These are phyloP conservation scores for Netelia fuscicornis DNA, from an alignment of 2,888 invertebrate species.

Conservation along the genomic window DNA sequence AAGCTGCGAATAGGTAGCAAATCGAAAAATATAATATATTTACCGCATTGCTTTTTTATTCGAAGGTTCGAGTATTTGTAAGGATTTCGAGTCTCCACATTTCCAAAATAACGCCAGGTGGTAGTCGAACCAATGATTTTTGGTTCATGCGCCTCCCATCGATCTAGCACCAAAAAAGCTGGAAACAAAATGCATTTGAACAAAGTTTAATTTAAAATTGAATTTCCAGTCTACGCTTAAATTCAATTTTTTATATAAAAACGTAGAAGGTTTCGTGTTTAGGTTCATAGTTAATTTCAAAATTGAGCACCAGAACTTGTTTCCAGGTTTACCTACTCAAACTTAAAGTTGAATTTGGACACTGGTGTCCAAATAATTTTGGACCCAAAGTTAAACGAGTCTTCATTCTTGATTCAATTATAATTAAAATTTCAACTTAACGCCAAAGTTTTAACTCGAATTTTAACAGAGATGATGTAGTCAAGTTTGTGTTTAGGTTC, in stretches of 20 bases:
- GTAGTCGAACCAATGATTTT: no score
- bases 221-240: no score
- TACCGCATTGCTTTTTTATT: not conserved
- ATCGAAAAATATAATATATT: slow-evolving; percentile 11
- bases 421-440: not conserved
- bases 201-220: no score
- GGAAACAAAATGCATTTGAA: no score
- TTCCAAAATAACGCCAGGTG: not conserved
- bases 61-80: slow-evolving; percentile 54
- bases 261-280: not conserved
- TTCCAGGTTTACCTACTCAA: not conserved
- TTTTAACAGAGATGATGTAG: not conserved
- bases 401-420: no score
- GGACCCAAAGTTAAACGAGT: no score
- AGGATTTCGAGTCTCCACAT: slow-evolving; percentile 17
- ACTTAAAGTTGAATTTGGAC: not conserved
- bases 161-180: no score
- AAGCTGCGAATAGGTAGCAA: slow-evolving; percentile 54
- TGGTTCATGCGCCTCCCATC: no score
- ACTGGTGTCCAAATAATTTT: no score
- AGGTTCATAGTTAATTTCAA: not conserved
- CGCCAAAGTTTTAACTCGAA: not conserved
- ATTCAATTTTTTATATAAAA: no score
- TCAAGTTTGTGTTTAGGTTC: not conserved
- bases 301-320: not conserved